phyloP scores from a whole-genome alignment of 1,140 invertebrate genomes.

The Maconellicoccus hirsutus region DNA sequence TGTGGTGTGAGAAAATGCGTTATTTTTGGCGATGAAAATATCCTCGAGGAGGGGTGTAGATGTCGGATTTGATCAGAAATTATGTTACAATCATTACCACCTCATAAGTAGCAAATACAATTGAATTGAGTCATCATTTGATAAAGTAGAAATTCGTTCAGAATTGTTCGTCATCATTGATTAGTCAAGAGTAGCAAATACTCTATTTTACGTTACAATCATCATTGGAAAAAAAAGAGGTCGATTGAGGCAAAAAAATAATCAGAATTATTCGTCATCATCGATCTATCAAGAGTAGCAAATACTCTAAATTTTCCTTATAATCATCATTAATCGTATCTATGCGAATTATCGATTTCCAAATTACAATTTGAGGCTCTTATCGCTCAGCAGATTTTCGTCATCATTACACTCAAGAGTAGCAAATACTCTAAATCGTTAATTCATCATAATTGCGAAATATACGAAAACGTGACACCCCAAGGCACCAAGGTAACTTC shows the following conservation, averaged over 20 bases:
- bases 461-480: no score
- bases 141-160: not conserved
- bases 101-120: conserved; percentile 7
- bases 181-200: conserved; percentile 17
- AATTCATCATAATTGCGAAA: no score
- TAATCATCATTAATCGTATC: not conserved
- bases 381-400: not conserved
- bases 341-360: not conserved
- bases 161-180: not conserved
- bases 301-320: not conserved
- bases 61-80: not conserved
- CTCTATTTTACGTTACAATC: not conserved
- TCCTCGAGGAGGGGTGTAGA: no score
- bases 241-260: no score
- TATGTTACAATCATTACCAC: not conserved
- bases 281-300: not conserved
- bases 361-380: not conserved
- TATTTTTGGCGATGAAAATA: no score
- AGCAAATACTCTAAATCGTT: conserved; percentile 14
- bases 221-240: no score
- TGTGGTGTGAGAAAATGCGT: not conserved
- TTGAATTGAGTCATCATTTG: not conserved
- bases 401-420: conserved; percentile 3
- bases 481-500: no score
- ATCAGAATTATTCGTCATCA: conserved; percentile 5